Base-by-base conservation (phyloP, 2,888 invertebrate genomes). In the Macrosoma leucophasiata region DNA sequence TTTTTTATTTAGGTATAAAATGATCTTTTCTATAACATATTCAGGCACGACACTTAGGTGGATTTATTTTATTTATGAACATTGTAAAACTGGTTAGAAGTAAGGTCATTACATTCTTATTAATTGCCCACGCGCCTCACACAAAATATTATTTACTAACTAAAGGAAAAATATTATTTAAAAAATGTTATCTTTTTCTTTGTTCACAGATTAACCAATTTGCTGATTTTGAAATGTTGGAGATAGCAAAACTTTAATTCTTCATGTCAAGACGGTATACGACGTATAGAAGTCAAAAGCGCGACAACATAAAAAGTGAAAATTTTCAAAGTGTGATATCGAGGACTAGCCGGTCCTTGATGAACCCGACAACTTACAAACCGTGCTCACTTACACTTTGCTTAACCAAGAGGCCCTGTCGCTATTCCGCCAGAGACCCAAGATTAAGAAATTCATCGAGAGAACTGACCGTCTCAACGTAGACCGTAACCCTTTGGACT, bases 371-470 rank as follows among this genome's bases (percentile, higher is more conserved):
- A 79, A 78, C 69, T 49, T 68, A 74, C 73, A 78, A 81, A 69
- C 81, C 77, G 60, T 74, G 72, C 71, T 73, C 78, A 62, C 72
- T 81, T 46, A 79, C 74, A 58, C 77, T 79, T 69, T 75, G 70
- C 51, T 74, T 76, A 52, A 74, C 79, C 39, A 79, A 75, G 63
- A 77, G 69, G 54, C 79, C 77, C 46, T 81, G 77, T 70, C 74
- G 81, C 46, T 85, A 84, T 59, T 85, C 84, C 26, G 85, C 84
- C 46, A 84, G 86, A 75, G 87, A 88, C 58, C 88, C 88, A 44
- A 85, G 87, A 58, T 87, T 87, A 86, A 87, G 87, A 85, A 67
- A 86, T 41, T 86, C 72, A 70, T 81, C 82, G 20, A 65, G 77
- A 79, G 82, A 84, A 66, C 59, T 68, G 58, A 63, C 55, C 36